A percentile compares a stretch with the other conserved stretches of the same genome.
These are phyloP conservation scores for Piezodorus guildinii DNA, from an alignment of 1,140 invertebrate species.

Conservation along the genomic window DNA sequence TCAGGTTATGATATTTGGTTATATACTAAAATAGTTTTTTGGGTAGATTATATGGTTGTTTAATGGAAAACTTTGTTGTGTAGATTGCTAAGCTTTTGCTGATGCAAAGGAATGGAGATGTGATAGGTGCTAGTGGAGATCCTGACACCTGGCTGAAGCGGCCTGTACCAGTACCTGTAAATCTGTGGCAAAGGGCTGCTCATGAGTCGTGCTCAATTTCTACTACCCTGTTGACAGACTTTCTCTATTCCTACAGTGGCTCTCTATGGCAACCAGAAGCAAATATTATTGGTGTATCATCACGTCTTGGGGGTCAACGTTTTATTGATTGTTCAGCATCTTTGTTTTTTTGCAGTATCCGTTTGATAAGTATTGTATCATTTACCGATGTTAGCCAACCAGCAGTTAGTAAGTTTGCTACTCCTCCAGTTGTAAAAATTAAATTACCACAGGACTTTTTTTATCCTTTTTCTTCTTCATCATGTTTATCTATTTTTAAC, in stretches of 20 bases:
- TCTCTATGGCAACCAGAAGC: conserved; percentile 36
- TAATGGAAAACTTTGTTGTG: neutral
- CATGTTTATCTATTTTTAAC: neutral
- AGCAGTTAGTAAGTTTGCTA: conserved; percentile 40
- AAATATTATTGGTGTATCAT: conserved; percentile 41
- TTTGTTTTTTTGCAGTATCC: conserved; percentile 25
- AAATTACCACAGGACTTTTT: conserved; percentile 57
- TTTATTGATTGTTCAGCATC: neutral
- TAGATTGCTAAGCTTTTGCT: neutral
- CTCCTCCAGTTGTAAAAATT: conserved; percentile 46
- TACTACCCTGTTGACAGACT: conserved; percentile 25
- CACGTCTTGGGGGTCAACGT: conserved; percentile 29
- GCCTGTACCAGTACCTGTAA: conserved; percentile 19
- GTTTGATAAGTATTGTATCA: conserved; percentile 38
- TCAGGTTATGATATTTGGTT: no score
- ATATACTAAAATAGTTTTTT: no score
- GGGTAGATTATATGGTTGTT: neutral
- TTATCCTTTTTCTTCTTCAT: conserved; percentile 45
- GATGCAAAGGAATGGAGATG: conserved; percentile 10
- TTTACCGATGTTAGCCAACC: conserved; percentile 47
- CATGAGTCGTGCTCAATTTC: conserved; percentile 24
- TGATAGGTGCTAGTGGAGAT: conserved; percentile 13
- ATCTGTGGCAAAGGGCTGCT: conserved; percentile 16
- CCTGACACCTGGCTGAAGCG: conserved; percentile 1
- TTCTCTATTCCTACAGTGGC: conserved; percentile 39